phyloP scores from a whole-genome alignment of 2,113 vertebrate species.

The Mobula hypostoma region DNA sequence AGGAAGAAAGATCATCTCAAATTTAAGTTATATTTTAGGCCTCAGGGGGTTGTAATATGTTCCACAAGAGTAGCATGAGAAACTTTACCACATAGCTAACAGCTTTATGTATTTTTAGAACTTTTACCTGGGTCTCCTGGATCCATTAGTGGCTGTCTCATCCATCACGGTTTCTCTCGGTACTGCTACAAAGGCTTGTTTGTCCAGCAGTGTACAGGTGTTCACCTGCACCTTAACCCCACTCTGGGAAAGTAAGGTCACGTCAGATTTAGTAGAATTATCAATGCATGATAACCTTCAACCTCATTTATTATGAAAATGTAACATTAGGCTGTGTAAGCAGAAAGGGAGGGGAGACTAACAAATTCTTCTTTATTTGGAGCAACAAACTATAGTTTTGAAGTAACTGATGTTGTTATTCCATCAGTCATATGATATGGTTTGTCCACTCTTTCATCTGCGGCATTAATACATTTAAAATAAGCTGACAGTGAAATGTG shows the following conservation, averaged over 20 bases:
- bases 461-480: not conserved
- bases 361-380: not conserved
- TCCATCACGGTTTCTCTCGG: slow-evolving; percentile 20
- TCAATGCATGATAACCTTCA: not conserved
- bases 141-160: slow-evolving; percentile 10
- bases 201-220: not conserved
- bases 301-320: not conserved
- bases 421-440: not conserved
- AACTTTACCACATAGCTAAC: slow-evolving; percentile 17
- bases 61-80: not conserved
- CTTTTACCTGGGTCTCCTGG: not conserved
- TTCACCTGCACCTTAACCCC: not conserved
- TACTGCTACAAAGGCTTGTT: not conserved
- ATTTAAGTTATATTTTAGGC: too few relatives aligned
- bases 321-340: not conserved
- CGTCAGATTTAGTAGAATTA: not conserved
- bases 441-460: not conserved
- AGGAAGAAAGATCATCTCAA: too few relatives aligned
- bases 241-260: not conserved
- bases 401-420: not conserved
- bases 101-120: not conserved
- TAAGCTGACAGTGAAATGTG: not conserved
- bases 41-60: too few relatives aligned
- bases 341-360: not conserved
- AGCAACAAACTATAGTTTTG: not conserved